Evolutionary conservation across 2,113 vertebrate species (phyloP).

Genomic region (Fulmarus glacialis): DNA sequence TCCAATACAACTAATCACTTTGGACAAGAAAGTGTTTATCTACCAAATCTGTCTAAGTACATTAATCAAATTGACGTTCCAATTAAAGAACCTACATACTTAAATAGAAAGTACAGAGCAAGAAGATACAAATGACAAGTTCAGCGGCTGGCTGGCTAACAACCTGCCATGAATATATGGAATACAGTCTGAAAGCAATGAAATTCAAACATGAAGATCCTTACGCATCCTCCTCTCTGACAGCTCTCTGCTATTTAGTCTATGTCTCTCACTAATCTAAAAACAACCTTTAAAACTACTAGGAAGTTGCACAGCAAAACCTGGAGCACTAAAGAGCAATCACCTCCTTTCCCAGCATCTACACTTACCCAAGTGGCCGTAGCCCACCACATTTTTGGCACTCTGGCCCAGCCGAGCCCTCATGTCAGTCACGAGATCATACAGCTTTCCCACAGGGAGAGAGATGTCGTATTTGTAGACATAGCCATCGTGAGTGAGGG

Average conservation of each 20-base stretch:
- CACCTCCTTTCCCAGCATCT: neutral
- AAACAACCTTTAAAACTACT: neutral
- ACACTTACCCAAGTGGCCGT: constrained; percentile 90
- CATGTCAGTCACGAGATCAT: constrained; percentile 85
- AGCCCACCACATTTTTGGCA: constrained; percentile 90
- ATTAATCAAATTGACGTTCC: neutral
- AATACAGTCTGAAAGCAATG: neutral
- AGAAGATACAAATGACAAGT: neutral
- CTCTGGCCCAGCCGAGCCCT: constrained; percentile 76
- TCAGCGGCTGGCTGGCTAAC: neutral
- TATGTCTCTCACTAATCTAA: neutral
- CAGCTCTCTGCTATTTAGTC: neutral
- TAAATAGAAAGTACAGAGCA: neutral
- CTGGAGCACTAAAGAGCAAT: neutral
- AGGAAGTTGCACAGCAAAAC: neutral
- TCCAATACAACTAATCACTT: neutral
- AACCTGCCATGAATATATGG: neutral
- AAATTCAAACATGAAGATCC: neutral
- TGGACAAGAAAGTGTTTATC: neutral
- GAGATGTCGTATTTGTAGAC: constrained; percentile 95
- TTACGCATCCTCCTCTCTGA: neutral
- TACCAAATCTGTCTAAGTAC: neutral
- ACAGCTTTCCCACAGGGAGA: constrained; percentile 86
- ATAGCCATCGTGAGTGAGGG: constrained; percentile 84
- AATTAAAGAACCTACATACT: neutral